phyloP scores from a whole-genome alignment of 1,140 invertebrate genomes.

The Pentalonia nigronervosa region DNA sequence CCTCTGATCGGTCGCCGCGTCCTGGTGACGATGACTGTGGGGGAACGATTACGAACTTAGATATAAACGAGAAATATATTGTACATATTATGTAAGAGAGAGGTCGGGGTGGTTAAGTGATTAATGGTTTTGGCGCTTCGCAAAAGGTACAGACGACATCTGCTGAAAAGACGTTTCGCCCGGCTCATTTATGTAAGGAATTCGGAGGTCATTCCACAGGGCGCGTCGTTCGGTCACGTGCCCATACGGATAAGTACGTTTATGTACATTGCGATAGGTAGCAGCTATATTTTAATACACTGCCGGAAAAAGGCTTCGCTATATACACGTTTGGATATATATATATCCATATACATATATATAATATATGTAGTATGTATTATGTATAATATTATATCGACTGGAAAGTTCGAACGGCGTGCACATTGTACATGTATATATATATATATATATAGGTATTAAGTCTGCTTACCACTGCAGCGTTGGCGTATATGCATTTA shows the following conservation, averaged over 20 bases:
- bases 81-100: background rate
- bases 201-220: background rate
- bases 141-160: background rate
- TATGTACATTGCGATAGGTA: constrained; percentile 2
- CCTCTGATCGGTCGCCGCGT: background rate
- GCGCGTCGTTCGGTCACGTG: background rate
- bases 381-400: background rate
- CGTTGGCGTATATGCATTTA: background rate
- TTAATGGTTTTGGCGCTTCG: background rate
- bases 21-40: background rate
- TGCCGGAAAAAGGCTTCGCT: background rate
- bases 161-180: background rate
- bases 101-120: background rate
- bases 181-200: constrained; percentile 36
- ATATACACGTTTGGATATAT: background rate
- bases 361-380: no score
- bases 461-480: background rate
- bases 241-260: background rate
- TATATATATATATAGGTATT: background rate
- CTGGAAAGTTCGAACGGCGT: background rate
- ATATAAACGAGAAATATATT: background rate
- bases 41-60: background rate
- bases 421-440: background rate
- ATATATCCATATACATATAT: no score
- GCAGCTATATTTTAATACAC: background rate